These are phyloP conservation scores for Panthera leo DNA, from an alignment of 2,113 vertebrate genomes.

Conservation along the genomic window DNA sequence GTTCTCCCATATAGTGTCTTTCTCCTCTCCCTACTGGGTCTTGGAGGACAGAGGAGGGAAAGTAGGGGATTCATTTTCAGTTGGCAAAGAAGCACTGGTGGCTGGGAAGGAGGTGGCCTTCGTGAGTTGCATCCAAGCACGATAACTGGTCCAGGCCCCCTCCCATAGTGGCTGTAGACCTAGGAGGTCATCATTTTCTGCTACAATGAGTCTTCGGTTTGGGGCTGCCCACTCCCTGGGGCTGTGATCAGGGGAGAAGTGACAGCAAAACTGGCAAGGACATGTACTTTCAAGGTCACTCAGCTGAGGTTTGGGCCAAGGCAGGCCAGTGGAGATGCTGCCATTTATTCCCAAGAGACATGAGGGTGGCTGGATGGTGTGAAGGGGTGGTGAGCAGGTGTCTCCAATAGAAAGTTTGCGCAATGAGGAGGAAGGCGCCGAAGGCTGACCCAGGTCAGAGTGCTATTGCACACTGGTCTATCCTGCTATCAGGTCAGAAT, in stretches of 20 bases:
- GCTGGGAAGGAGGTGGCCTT: background rate
- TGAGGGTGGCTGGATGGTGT: background rate
- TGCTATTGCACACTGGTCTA: background rate
- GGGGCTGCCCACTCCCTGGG: background rate
- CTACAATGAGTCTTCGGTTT: background rate
- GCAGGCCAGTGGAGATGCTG: background rate
- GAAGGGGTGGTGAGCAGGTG: rapidly evolving
- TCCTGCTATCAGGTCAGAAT: background rate
- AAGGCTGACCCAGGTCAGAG: background rate
- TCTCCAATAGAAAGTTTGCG: background rate
- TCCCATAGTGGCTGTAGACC: background rate
- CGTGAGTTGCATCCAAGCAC: background rate
- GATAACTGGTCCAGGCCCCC: background rate
- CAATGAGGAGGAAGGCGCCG: rapidly evolving
- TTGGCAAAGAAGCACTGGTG: background rate
- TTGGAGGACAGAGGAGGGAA: background rate
- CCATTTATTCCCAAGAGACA: rapidly evolving
- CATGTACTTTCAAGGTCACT: background rate
- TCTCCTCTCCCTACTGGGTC: background rate
- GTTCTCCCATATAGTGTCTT: background rate
- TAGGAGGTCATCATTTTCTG: background rate
- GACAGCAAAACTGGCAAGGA: background rate
- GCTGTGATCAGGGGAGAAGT: background rate
- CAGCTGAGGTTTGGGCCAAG: background rate
- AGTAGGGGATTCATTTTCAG: background rate